Evolutionary conservation across 2,888 invertebrate species (phyloP).

Genomic region (Lysandra coridon): DNA sequence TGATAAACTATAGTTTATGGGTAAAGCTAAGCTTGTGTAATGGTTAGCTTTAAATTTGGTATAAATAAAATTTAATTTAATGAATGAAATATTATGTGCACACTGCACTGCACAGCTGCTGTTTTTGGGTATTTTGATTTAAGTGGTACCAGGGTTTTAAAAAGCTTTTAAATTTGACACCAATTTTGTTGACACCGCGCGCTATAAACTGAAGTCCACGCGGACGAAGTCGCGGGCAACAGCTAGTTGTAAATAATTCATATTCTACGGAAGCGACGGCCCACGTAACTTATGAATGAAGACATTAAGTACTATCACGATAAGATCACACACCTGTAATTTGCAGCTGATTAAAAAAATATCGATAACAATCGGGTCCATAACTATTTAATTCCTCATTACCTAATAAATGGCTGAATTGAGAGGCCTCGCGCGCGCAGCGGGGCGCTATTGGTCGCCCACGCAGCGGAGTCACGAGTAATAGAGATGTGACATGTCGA

Average conservation of each 20-base stretch:
- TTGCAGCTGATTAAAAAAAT: not conserved
- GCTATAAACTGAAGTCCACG: too few species aligned
- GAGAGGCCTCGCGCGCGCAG: not conserved
- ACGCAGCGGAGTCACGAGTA: not conserved
- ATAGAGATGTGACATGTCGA: not conserved
- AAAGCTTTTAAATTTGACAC: too few species aligned
- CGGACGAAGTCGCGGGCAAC: too few species aligned
- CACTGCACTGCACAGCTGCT: too few species aligned
- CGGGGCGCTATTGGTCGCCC: constrained; percentile 7
- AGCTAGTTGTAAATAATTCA: not conserved
- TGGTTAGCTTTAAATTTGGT: too few species aligned
- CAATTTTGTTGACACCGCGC: too few species aligned
- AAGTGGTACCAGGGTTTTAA: too few species aligned
- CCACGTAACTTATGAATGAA: constrained; percentile 1
- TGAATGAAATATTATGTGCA: too few species aligned
- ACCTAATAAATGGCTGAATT: constrained; percentile 1
- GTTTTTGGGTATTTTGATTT: too few species aligned
- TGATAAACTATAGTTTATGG: too few species aligned
- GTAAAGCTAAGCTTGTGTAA: too few species aligned
- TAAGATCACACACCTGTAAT: constrained; percentile 14
- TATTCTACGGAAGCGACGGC: not conserved
- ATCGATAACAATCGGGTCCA: constrained; percentile 16
- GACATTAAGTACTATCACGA: not conserved
- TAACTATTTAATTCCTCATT: not conserved
- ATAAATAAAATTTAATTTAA: too few species aligned